Base-by-base conservation (phyloP, 2,797 vertebrate genomes). In the Molossus molossus region DNA sequence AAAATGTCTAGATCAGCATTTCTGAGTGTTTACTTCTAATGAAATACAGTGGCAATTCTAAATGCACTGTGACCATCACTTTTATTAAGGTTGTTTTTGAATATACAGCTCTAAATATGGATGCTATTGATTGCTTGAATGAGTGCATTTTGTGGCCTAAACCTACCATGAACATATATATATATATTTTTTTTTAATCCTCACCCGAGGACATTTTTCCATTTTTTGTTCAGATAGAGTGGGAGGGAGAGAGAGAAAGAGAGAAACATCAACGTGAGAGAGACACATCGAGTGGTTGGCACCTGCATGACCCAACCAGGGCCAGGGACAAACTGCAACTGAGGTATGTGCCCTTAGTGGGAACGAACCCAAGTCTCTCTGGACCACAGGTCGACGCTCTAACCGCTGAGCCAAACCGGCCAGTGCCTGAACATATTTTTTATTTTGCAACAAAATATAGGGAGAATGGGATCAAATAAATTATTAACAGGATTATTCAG, bases 381-480 rank as follows among this genome's bases (percentile, higher is more conserved):
- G 33, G 33, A 33, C 33, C 33, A 33, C 33, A 33, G 33, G 33
- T 33, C 33, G 33, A 33, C 33, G 33, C 33, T 33, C 33, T 33
- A 33, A 33, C 33, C 33, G 33, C 33, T 33, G 33, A 33, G 33
- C 33, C 33, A 33, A 33, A 33, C 33, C 3, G 33, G 33, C 33
- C 33, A 33, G 33, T 33, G 33, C 60, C 11, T 87, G 45, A 91
- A 84, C 13, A 29, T 75, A 65, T 83, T 87, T 90, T 69, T 27
- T 40, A 75, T 58, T 95, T 91, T 93, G 23, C 12, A 94, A 64
- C n/a, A 97, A 75, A 92, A 77, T 64, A 58, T 18, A 25, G 83
- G 17, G 29, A 82, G 25, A 90, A 0, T 77, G 60, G 79, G 9
- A 73, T 40, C 48, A 94, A 13, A 50, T 84, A 70, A 70, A 67